phyloP scores from a whole-genome alignment of 1,140 invertebrate species.

The Lethocerus indicus region DNA sequence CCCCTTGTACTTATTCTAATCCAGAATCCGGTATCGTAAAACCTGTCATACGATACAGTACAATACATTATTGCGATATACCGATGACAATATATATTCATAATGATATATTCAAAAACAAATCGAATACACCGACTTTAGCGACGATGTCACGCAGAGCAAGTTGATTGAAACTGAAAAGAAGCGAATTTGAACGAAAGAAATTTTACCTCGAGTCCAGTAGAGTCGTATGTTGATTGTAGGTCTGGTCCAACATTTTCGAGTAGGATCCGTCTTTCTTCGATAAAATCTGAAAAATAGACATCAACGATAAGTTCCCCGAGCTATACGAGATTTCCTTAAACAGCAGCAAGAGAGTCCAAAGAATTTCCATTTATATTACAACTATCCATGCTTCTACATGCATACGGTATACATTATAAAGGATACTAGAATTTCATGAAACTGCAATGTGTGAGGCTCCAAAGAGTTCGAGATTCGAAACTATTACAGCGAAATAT shows the following conservation, averaged over 20 bases:
- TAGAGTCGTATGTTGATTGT: conserved; percentile 58
- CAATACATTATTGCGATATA: too few species aligned
- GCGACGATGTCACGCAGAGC: too few species aligned
- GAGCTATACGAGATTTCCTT: too few species aligned
- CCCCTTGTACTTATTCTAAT: too few species aligned
- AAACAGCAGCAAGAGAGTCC: neutral
- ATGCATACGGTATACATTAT: neutral
- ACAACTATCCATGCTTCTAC: neutral
- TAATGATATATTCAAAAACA: too few species aligned
- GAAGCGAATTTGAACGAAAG: neutral
- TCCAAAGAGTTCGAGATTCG: neutral
- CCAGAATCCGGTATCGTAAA: too few species aligned
- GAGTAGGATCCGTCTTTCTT: conserved; percentile 56
- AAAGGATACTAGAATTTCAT: neutral
- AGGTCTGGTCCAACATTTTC: conserved; percentile 62
- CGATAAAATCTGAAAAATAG: conserved; percentile 48
- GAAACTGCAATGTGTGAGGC: neutral
- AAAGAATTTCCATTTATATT: neutral
- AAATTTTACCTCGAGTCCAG: conserved; percentile 57
- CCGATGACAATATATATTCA: too few species aligned
- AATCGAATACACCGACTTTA: too few species aligned
- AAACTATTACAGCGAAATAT: neutral
- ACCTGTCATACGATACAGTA: too few species aligned
- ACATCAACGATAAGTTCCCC: too few species aligned
- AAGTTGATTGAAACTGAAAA: neutral